A percentile compares a stretch with the other conserved stretches of the same genome.
Conservation (phyloP, 1,140 invertebrate genomes). For the Nephila pilipes region DNA sequence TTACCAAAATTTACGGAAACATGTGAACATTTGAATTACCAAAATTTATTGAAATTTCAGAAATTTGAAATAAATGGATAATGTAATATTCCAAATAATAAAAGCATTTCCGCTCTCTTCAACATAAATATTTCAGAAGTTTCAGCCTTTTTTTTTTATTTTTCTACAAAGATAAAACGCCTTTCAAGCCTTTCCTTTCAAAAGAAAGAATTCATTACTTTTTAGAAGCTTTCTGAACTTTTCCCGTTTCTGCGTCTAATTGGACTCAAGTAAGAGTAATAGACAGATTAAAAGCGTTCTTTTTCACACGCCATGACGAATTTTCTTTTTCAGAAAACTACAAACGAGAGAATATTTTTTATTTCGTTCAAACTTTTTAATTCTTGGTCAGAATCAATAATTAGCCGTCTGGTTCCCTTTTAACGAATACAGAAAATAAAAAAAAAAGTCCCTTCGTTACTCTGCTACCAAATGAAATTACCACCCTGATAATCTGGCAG, state of each 20-base stretch:
- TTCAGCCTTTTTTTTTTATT: background rate
- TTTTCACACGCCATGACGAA: background rate
- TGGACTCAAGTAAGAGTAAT: constrained; percentile 19
- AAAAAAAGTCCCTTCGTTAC: background rate
- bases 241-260: background rate
- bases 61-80: background rate
- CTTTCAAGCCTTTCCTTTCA: background rate
- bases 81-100: background rate
- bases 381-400: background rate
- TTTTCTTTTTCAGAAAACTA: background rate
- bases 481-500: background rate
- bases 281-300: constrained; percentile 27
- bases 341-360: background rate
- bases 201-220: constrained; percentile 3
- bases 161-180: background rate
- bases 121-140: background rate
- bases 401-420: background rate
- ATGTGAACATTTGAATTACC: too few species aligned
- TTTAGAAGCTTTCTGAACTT: background rate
- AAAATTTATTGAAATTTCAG: too few species aligned
- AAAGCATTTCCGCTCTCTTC: background rate
- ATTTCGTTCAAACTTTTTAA: too few species aligned
- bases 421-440: background rate
- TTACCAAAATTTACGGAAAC: too few species aligned
- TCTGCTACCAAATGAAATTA: background rate